Base-by-base conservation (phyloP, 2,888 invertebrate genomes). In the Elysia crispata region DNA sequence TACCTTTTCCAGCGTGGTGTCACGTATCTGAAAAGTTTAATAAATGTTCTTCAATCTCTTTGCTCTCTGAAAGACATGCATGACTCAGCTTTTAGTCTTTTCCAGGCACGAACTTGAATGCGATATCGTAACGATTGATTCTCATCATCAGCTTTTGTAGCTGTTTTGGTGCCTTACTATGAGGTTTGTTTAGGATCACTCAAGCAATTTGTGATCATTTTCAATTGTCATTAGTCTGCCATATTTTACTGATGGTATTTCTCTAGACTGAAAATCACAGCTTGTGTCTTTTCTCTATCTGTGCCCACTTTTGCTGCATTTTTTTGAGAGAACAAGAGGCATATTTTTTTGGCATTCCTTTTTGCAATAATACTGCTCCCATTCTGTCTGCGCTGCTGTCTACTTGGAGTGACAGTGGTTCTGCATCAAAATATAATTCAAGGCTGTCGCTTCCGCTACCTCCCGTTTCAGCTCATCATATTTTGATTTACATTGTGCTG, bases 211-310 rank as follows among this genome's bases (percentile, higher is more conserved):
- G 73, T 73, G 73, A 25, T 78, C 73, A 30, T 66, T 76, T 3
- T 66, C 50, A 1, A 76, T 50, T 1, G n/a, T 30, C 1, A 84
- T 79, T 23, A 70, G 75, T 15, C 82, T 50, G 25, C 85, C 83
- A 76, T 83, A 86, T 8, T 83, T 41, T 85, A 86, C 66, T 84
- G 85, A 76, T 85, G 79, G 67, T 85, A 85, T 18, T 83, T 76
- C 49, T 85, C 85, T 1, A 83, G 81, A 13, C 83, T 83, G 80
- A 70, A 85, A n/a, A n/a, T n/a, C n/a, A n/a, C n/a, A n/a, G n/a
- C n/a, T n/a, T n/a, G n/a, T n/a, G n/a, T n/a, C n/a, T n/a, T 41
- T 67, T 74, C 50, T 79, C 75, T 11, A 67, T 79, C 11, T 79
- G 64, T 15, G 75, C 81, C 76, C 77, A 83, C n/a, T 50, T 74